These are phyloP conservation scores for Indicator maculatus DNA, from an alignment of 2,113 vertebrate species.

Conservation along the genomic window DNA sequence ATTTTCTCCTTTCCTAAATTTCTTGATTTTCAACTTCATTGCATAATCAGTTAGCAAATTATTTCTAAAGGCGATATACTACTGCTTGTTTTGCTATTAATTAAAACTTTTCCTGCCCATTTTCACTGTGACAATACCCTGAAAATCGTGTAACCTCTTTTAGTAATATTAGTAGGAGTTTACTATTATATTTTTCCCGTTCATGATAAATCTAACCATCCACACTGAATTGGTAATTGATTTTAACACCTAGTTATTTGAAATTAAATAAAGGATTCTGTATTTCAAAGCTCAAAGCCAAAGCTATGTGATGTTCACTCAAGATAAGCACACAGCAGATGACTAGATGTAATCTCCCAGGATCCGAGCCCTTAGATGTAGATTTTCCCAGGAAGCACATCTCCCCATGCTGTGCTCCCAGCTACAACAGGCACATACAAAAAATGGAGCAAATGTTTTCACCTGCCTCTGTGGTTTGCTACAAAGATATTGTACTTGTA, in stretches of 20 bases:
- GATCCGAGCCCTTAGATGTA: neutral
- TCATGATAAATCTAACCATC: neutral
- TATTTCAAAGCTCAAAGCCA: conserved; percentile 7
- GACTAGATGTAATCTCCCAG: conserved; percentile 22
- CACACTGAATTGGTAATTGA: neutral
- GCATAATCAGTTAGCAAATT: conserved; percentile 45
- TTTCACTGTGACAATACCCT: neutral
- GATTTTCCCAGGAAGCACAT: neutral
- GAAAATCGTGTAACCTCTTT: neutral
- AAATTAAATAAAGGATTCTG: conserved; percentile 8
- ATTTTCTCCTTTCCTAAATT: conserved; percentile 50
- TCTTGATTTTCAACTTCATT: conserved; percentile 56
- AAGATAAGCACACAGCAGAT: conserved; percentile 11
- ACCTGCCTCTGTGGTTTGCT: neutral
- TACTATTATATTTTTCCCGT: neutral
- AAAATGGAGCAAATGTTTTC: neutral
- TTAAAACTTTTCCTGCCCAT: neutral
- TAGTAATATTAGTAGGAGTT: neutral
- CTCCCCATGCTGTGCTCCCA: neutral
- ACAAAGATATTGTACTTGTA: neutral
- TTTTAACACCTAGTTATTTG: conserved; percentile 20
- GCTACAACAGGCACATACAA: neutral
- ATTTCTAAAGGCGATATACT: conserved; percentile 16
- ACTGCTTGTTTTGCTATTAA: conserved; percentile 22
- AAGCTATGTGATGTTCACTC: neutral